Evolutionary conservation across 2,888 invertebrate species (phyloP), one percentile per base, ranked within the genome.

Genomic region (Nemurella pictetii): DNA sequence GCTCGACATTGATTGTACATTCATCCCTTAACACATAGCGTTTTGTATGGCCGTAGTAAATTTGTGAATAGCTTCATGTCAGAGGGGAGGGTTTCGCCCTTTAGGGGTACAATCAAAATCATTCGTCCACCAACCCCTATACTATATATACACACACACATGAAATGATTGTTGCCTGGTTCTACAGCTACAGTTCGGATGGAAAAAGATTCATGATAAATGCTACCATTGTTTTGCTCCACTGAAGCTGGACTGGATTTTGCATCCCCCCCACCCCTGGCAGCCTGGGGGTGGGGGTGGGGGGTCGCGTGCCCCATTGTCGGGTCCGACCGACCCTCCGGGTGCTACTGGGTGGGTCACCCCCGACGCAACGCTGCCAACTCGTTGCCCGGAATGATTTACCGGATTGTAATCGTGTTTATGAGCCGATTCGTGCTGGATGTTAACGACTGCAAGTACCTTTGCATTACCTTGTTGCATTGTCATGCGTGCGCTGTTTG

Each of bases 131-230:
- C 55, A 15, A 78, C 78, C 78, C 29, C 26, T 30, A 4, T 4
- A 78, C 29, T n/a, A 4, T 9, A 3, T 78, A 26, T 27, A 4
- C 28, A 75, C 26, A 26, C 15, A 78, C 30, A 2, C 29, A n/a
- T 30, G 20, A n/a, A 29, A n/a, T 30, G 20, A n/a, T 15, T 78
- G 7, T 78, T 0, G 28, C 27, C 36, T n/a, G n/a, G n/a, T n/a
- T n/a, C n/a, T n/a, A n/a, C n/a, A n/a, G 28, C 75, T 25, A 9
- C 35, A 20, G n/a, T 25, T 75, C 7, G 25, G 12, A 12, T 9
- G 55, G 55, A 82, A 72, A 82, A 28, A 82, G 82, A 82, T 82
- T 82, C 82, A 82, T 27, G 82, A 82, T 82, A 82, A 82, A 82
- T 82, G 82, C 72, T 82, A n/a, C 36, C 82, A 72, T 82, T 82